These are phyloP conservation scores for Bufotes viridis DNA, from an alignment of 2,797 vertebrate genomes.

Conservation along the genomic window DNA sequence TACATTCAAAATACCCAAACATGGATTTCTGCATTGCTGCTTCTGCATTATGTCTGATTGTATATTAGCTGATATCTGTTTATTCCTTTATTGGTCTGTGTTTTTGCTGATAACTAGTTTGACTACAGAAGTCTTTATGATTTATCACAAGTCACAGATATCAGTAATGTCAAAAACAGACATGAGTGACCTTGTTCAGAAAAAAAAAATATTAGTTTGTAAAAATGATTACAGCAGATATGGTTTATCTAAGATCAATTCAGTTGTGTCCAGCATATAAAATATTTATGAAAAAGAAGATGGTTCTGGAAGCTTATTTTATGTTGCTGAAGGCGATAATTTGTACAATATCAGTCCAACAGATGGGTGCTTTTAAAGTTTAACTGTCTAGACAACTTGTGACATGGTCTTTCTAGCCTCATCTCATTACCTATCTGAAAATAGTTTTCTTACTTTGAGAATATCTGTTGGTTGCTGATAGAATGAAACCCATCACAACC, in stretches of 20 bases:
- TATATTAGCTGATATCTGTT: no score
- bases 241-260: slow-evolving; percentile 16
- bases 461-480: slow-evolving; percentile 55
- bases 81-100: not conserved
- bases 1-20: no score
- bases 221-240: not conserved
- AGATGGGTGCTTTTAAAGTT: slow-evolving; percentile 48
- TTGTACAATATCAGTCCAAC: slow-evolving; percentile 35
- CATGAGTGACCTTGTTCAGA: not conserved
- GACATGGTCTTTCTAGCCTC: slow-evolving; percentile 17
- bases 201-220: not conserved
- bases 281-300: slow-evolving; percentile 16
- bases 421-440: slow-evolving; percentile 41
- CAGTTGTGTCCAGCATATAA: slow-evolving; percentile 21
- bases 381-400: slow-evolving; percentile 46
- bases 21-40: not conserved
- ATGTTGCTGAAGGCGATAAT: slow-evolving; percentile 18
- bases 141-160: not conserved
- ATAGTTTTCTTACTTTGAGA: slow-evolving; percentile 48
- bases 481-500: slow-evolving; percentile 32
- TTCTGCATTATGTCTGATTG: not conserved
- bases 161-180: not conserved
- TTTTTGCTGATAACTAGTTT: not conserved
- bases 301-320: slow-evolving; percentile 14
- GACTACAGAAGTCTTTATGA: not conserved